Evolutionary conservation across 2,888 invertebrate species (phyloP), one percentile per base, ranked within the genome.

Genomic region (Xanthorhoe designata): DNA sequence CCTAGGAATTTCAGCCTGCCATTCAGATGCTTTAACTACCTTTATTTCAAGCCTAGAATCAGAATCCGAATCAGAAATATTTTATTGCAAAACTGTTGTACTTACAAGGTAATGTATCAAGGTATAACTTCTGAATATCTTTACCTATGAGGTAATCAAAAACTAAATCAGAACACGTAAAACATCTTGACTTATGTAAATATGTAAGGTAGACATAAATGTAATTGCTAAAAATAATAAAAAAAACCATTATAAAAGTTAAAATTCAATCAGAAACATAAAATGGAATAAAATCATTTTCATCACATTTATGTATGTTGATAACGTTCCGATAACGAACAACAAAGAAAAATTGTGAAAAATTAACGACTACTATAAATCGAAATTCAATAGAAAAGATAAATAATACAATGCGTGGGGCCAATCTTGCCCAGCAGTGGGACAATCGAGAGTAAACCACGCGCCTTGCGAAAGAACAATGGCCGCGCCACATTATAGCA

Each of bases 401-500:
- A 78, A 80, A 76, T 32, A 32, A 7, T 73, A 74, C 78, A 71
- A 64, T 74, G 72, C 59, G 63, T 50, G 69, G 69, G 72, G 66
- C 15, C 47, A 47, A 47, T 13, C 10, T 42, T 13, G 59, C 62
- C 69, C 60, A 54, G 73, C 63, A 68, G 73, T 73, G 78, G 80
- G 68, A 90, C 90, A 90, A 89, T 89, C 78, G 89, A 68, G 81
- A 76, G 87, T 90, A 83, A 90, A 81, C 85, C 90, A 91, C 91
- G 90, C 82, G 70, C 75, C 70, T 72, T 84, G 89, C 76, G 66
- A 61, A 58, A 63, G 83, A 83, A 90, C 91, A 91, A 91, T 89
- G 82, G 75, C 70, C 80, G 82, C 83, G 84, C 82, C 84, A 83
- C 81, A 83, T 83, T 77, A 71, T 64, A 71, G 66, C 69, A 50